Conservation (phyloP, 1,140 invertebrate genomes). For the Venturia canescens region DNA sequence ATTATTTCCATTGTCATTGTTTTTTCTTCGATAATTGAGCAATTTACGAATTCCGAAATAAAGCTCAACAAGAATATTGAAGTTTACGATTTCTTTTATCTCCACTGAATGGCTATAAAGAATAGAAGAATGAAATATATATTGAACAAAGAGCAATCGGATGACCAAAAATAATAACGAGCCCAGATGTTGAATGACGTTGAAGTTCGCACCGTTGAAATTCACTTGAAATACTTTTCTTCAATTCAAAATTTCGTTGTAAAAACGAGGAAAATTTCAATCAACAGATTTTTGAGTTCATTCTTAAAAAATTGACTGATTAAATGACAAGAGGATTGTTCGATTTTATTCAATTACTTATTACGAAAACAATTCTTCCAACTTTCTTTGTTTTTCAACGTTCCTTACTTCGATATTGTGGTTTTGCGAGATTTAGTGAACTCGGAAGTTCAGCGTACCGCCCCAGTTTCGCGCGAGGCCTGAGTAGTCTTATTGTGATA, state of each 20-base stretch:
- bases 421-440: not conserved
- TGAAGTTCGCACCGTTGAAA: too few relatives aligned
- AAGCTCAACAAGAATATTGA: slow-evolving; percentile 5
- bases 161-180: not conserved
- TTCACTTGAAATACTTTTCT: too few relatives aligned
- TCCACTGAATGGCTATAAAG: not conserved
- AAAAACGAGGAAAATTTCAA: too few relatives aligned
- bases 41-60: slow-evolving; percentile 4
- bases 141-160: slow-evolving; percentile 20
- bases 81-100: not conserved
- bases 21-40: not conserved
- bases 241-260: too few relatives aligned
- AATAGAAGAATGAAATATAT: not conserved
- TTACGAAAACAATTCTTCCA: too few relatives aligned
- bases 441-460: not conserved
- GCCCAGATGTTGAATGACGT: not conserved
- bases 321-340: too few relatives aligned
- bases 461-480: slow-evolving; percentile 73
- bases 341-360: too few relatives aligned
- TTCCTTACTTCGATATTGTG: too few relatives aligned
- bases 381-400: too few relatives aligned
- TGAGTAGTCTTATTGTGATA: slow-evolving; percentile 78
- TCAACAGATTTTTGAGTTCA: too few relatives aligned
- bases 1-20: not conserved
- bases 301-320: too few relatives aligned